These are phyloP conservation scores for Luperina testacea DNA, from an alignment of 2,888 invertebrate genomes.

Conservation along the genomic window DNA sequence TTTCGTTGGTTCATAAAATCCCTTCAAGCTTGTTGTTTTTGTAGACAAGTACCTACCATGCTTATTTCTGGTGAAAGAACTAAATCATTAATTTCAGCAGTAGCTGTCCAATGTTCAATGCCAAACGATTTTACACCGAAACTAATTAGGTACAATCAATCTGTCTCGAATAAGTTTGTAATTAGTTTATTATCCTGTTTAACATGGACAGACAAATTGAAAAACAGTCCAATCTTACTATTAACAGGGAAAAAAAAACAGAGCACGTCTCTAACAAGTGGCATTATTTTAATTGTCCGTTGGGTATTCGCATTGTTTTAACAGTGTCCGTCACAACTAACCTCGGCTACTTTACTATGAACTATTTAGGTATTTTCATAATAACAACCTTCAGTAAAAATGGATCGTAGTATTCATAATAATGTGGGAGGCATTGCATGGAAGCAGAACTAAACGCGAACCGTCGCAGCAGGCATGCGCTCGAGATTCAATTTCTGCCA, in stretches of 20 bases:
- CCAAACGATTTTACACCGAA: conserved; percentile 1
- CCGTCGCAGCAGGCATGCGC: conserved; percentile 80
- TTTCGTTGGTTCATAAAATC: neutral
- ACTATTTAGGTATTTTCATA: conserved; percentile 12
- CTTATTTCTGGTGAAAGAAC: conserved; percentile 1
- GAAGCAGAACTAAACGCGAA: conserved; percentile 84
- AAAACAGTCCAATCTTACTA: neutral
- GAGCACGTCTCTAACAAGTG: neutral
- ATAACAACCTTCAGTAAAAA: conserved; percentile 8
- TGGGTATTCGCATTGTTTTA: conserved; percentile 14
- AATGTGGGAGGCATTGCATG: conserved; percentile 65
- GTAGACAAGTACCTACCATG: neutral
- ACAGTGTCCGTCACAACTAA: neutral
- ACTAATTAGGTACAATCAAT: conserved; percentile 27
- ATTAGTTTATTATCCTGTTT: conserved; percentile 16
- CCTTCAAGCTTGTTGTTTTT: neutral
- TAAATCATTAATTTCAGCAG: conserved; percentile 4
- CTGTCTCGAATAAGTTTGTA: conserved; percentile 11
- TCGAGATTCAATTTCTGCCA: conserved; percentile 85
- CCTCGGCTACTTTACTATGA: conserved; percentile 11
- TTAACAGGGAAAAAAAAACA: neutral
- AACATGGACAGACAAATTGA: conserved; percentile 6
- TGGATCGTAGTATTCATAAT: conserved; percentile 47
- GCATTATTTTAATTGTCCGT: neutral
- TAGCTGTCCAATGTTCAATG: conserved; percentile 19